phyloP scores from a whole-genome alignment of 2,113 vertebrate species.

The Lanius collurio region DNA sequence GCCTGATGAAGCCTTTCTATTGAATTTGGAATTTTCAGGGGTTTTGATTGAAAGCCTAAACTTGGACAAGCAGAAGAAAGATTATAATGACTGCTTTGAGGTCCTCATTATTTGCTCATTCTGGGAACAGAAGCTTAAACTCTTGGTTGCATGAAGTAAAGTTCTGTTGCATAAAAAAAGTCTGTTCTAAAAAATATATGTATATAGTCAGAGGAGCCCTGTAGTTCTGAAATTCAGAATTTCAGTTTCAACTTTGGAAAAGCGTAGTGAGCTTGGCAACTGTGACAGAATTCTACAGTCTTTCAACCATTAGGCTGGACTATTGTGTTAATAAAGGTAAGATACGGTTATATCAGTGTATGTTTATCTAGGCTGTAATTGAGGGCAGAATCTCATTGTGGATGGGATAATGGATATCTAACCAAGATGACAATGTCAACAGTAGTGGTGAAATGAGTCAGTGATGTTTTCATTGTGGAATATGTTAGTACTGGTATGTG shows the following conservation, averaged over 20 bases:
- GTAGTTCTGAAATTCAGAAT: not conserved
- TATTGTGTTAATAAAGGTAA: not conserved
- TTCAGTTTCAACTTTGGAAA: not conserved
- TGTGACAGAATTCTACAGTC: not conserved
- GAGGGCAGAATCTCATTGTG: not conserved
- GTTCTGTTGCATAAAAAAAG: not conserved
- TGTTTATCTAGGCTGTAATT: not conserved
- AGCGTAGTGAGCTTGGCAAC: not conserved
- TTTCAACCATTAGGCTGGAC: not conserved
- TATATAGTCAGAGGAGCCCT: not conserved
- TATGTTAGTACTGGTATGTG: not conserved
- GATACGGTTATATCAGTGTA: not conserved
- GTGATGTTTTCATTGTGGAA: not conserved
- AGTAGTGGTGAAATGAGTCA: not conserved
- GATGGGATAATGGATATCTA: not conserved
- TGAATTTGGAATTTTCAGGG: not conserved
- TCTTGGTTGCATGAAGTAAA: not conserved
- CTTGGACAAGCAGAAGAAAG: not conserved
- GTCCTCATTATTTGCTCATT: not conserved
- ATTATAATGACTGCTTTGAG: not conserved
- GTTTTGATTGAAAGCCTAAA: not conserved
- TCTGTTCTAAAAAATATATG: not conserved
- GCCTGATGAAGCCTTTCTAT: rapidly evolving
- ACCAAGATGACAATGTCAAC: not conserved
- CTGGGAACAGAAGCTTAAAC: not conserved